Base-by-base conservation (phyloP, 2,113 vertebrate species). In the Ptychochromis oligacanthus region DNA sequence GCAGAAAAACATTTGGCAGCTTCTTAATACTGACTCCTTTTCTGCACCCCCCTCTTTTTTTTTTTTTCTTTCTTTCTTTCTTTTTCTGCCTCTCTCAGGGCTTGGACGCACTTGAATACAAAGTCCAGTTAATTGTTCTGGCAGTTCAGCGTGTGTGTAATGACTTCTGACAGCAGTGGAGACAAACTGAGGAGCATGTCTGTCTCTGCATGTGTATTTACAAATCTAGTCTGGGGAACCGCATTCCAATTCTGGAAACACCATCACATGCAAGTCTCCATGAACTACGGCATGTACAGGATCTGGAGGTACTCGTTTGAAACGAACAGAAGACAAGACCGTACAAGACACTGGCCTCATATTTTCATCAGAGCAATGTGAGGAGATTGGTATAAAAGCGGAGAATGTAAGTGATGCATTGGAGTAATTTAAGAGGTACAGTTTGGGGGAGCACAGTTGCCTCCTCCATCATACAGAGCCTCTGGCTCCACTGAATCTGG, bases 161-260 rank as follows among this genome's bases (percentile, higher is more conserved):
- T 93, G 89, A 92, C 89, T 93, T 94, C 88, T 95, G 93, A 95
- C 94, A 94, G 93, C 88, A 91, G 87, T 88, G 93, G 94, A 94
- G 93, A 94, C 92, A 74, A 90, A 87, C 88, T 90, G 92, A 93
- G 87, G 92, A 90, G 92, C 90, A 86, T 72, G 91, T 92, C 89
- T 92, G 88, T 90, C 91, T 91, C 89, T 83, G 87, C 81, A 70
- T 72, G 81, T 80, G 88, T 87, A 90, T 91, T 93, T 88, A 60
- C 89, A 88, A 80, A 88, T 92, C 86, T 74, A 36, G 87, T 93
- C 93, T 82, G 31, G 80, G 88, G 90, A 93, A 91, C 87, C 65
- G 72, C 91, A 91, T 94, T 93, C 92, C 91, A 88, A 46, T 88
- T 91, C 89, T 94, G 88, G 89, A 93, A 92, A 91, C 76, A 15